These are phyloP conservation scores for Aleadryas rufinucha DNA, from an alignment of 2,113 vertebrate species.

Conservation along the genomic window DNA sequence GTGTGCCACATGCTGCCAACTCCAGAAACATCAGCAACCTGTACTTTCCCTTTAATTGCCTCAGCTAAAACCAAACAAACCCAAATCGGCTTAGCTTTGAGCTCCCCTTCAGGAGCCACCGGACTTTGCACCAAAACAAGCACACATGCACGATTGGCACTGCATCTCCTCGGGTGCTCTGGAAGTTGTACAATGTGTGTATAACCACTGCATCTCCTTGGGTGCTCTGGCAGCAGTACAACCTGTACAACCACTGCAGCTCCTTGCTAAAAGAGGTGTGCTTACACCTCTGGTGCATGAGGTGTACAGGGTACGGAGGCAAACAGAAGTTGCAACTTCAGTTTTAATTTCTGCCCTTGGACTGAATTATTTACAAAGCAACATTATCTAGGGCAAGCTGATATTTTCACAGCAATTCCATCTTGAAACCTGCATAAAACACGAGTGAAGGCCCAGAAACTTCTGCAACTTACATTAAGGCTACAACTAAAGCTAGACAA, in stretches of 20 bases:
- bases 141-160: not conserved
- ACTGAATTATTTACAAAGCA: not conserved
- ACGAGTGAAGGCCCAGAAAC: not conserved
- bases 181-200: not conserved
- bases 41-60: not conserved
- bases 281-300: not conserved
- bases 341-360: not conserved
- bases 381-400: not conserved
- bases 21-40: not conserved
- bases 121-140: conserved; percentile 11
- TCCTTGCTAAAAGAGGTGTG: not conserved
- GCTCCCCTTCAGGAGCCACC: not conserved
- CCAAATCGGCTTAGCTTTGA: not conserved
- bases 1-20: accelerated
- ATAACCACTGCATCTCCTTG: not conserved
- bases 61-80: not conserved
- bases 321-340: not conserved
- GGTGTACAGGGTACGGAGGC: not conserved
- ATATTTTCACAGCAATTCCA: not conserved
- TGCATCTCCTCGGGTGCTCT: not conserved
- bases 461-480: not conserved
- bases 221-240: not conserved
- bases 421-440: not conserved
- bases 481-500: not conserved
- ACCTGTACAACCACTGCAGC: not conserved